Percentiles rank a stretch among this genome's conserved stretches.
phyloP scores from a whole-genome alignment of 2,113 vertebrate species.

The Ciconia stormi region DNA sequence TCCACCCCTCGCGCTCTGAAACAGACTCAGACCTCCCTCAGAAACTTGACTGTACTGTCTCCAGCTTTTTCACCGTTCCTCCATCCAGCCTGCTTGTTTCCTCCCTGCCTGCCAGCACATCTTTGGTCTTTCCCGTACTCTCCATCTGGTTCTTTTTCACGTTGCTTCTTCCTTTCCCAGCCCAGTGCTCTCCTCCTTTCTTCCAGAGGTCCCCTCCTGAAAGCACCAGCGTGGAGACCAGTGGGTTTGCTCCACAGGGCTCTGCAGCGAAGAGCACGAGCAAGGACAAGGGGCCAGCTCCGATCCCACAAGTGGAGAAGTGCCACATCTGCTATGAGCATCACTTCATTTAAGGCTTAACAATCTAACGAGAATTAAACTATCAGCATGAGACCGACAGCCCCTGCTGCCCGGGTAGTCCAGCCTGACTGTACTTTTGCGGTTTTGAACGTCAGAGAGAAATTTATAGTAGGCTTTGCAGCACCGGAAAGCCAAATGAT shows the following conservation, averaged over 20 bases:
- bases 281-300: neutral
- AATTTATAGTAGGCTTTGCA: neutral
- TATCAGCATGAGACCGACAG: neutral
- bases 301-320: neutral
- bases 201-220: neutral
- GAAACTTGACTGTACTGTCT: neutral
- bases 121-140: neutral
- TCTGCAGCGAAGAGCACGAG: neutral
- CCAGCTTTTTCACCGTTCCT: neutral
- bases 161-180: constrained; percentile 27
- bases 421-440: neutral
- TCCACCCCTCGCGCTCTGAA: neutral
- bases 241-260: neutral
- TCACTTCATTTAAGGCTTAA: constrained; percentile 50
- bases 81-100: constrained; percentile 43
- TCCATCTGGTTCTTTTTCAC: constrained; percentile 30
- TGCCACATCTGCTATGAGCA: neutral
- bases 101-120: constrained; percentile 40
- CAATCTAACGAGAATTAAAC: constrained; percentile 22
- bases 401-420: neutral
- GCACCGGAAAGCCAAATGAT: neutral
- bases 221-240: neutral
- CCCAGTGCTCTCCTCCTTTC: constrained; percentile 3
- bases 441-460: neutral
- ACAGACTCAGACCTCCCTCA: neutral